Evolutionary conservation across 2,888 invertebrate species (phyloP).

Genomic region (Thecocarcelia acutangulata): DNA sequence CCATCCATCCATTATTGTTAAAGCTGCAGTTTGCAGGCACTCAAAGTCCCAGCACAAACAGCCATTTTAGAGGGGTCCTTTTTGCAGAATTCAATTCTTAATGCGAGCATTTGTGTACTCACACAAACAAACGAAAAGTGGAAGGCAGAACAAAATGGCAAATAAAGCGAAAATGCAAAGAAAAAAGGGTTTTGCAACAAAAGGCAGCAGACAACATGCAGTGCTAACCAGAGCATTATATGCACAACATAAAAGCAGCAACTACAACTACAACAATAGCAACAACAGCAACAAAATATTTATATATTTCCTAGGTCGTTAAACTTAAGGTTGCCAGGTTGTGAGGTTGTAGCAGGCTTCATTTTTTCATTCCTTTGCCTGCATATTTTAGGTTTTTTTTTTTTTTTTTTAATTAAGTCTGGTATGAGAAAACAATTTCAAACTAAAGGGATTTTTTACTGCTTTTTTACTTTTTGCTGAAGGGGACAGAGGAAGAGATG

Average conservation of each 20-base stretch:
- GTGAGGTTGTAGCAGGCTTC: slow-evolving; percentile 62
- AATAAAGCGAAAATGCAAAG: slow-evolving; percentile 40
- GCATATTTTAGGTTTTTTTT: slow-evolving; percentile 29
- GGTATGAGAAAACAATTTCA: slow-evolving; percentile 53
- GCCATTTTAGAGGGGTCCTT: slow-evolving; percentile 61
- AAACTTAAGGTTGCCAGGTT: slow-evolving; percentile 69
- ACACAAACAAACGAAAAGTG: neutral
- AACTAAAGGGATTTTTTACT: slow-evolving; percentile 41
- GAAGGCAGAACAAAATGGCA: slow-evolving; percentile 33
- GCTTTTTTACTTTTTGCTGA: neutral
- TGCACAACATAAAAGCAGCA: slow-evolving; percentile 51
- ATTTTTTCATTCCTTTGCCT: slow-evolving; percentile 35
- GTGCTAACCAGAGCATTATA: slow-evolving; percentile 55
- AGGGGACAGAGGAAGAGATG: neutral
- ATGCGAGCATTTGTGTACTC: slow-evolving; percentile 3
- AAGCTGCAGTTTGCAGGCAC: slow-evolving; percentile 32
- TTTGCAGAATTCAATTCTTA: slow-evolving; percentile 60
- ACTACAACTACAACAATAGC: slow-evolving; percentile 23
- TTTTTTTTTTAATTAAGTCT: slow-evolving; percentile 23
- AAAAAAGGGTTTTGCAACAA: slow-evolving; percentile 53
- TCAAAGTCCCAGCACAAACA: slow-evolving; percentile 33
- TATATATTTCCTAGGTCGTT: slow-evolving; percentile 67
- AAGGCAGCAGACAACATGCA: slow-evolving; percentile 59
- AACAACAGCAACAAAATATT: slow-evolving; percentile 6
- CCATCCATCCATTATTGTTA: slow-evolving; percentile 26